A percentile compares a stretch with the other conserved stretches of the same genome.
Evolutionary conservation across 2,113 vertebrate species (phyloP).

Genomic region (Turnix velox): DNA sequence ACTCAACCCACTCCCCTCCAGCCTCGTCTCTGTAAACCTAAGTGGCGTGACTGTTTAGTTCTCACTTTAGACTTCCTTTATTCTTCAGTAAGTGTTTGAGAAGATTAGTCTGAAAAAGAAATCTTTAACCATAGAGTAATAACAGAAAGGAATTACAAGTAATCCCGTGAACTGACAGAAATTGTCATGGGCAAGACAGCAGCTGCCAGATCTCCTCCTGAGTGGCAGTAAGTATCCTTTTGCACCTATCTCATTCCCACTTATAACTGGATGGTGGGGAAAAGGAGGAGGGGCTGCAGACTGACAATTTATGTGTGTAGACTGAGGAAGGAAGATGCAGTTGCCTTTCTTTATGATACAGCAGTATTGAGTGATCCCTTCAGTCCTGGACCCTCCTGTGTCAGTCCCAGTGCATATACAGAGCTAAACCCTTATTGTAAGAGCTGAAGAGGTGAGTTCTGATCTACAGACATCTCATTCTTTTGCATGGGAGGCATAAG

Average conservation of each 20-base stretch:
- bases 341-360: neutral
- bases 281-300: neutral
- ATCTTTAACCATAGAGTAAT: constrained; percentile 4
- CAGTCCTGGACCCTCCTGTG: neutral
- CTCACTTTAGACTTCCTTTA: constrained; percentile 49
- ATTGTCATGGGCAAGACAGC: neutral
- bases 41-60: constrained; percentile 56
- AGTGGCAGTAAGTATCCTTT: neutral
- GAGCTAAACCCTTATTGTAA: neutral
- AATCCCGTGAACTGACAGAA: constrained; percentile 40
- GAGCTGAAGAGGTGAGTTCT: neutral
- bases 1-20: neutral
- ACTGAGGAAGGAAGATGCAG: neutral
- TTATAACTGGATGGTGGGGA: neutral
- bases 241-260: neutral
- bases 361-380: neutral
- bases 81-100: constrained; percentile 41
- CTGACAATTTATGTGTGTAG: neutral
- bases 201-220: neutral
- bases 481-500: neutral
- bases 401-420: neutral
- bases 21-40: constrained; percentile 14
- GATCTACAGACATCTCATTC: neutral
- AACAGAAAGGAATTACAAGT: constrained; percentile 8
- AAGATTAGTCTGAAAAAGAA: constrained; percentile 40